These are phyloP conservation scores for Bursaphelenchus mucronatus DNA, from an alignment of 1,140 invertebrate species.

Conservation along the genomic window DNA sequence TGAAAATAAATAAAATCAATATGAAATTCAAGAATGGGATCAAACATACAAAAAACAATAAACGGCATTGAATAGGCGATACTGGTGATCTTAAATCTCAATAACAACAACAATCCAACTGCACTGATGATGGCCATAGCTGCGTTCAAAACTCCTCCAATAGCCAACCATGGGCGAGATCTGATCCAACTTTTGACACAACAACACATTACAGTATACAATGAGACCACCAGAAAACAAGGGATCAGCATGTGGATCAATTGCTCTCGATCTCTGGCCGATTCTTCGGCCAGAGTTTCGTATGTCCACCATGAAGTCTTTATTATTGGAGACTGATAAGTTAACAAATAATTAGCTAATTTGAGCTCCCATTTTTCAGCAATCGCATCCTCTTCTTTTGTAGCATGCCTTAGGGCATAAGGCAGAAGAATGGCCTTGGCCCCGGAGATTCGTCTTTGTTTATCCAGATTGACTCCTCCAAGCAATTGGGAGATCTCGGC, in stretches of 20 bases:
- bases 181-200: conserved; percentile 71
- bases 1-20: conserved; percentile 10
- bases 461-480: conserved; percentile 50
- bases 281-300: conserved; percentile 55
- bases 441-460: conserved; percentile 48
- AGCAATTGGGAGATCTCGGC: conserved; percentile 47
- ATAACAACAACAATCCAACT: conserved; percentile 52
- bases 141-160: conserved; percentile 84
- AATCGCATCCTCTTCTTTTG: conserved; percentile 46
- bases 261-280: conserved; percentile 50
- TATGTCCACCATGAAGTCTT: conserved; percentile 59
- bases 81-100: conserved; percentile 51
- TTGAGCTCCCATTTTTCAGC: conserved; percentile 59
- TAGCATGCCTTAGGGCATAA: conserved; percentile 54
- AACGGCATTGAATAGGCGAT: conserved; percentile 71
- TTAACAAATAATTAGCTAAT: conserved; percentile 47
- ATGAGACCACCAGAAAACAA: conserved; percentile 50
- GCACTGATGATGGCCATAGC: conserved; percentile 69
- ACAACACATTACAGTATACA: conserved; percentile 50
- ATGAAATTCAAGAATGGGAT: conserved; percentile 16
- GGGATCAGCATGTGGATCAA: conserved; percentile 52
- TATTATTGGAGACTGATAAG: conserved; percentile 37
- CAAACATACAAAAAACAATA: conserved; percentile 83
- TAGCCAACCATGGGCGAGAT: conserved; percentile 81
- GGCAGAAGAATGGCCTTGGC: conserved; percentile 58